These are phyloP conservation scores for Cephus runcator DNA, from an alignment of 2,888 invertebrate genomes.

Conservation along the genomic window DNA sequence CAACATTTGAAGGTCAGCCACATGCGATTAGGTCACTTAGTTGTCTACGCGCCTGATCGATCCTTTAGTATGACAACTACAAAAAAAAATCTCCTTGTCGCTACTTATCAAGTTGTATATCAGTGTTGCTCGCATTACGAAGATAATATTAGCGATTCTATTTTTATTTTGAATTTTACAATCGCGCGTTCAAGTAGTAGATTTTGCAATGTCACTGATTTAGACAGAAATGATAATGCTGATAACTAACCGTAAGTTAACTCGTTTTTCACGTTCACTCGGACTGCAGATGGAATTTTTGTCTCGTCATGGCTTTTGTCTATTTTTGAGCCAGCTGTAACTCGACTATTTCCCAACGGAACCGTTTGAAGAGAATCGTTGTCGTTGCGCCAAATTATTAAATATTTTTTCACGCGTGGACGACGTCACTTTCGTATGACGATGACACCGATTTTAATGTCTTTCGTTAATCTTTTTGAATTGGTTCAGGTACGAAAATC, in stretches of 20 bases:
- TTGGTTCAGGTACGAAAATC: not conserved
- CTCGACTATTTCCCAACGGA: not conserved
- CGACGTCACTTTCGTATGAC: not conserved
- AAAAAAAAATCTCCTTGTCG: not conserved
- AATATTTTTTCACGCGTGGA: not conserved
- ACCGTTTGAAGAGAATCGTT: not conserved
- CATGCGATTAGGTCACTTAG: not conserved
- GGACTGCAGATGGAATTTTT: not conserved
- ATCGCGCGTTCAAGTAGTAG: not conserved
- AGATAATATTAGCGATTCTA: not conserved
- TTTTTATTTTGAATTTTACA: not conserved
- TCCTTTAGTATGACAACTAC: not conserved
- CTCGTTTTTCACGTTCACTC: not conserved
- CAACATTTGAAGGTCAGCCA: not conserved
- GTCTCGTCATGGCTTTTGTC: not conserved
- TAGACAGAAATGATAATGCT: not conserved
- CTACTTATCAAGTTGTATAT: not conserved
- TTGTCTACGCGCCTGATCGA: not conserved
- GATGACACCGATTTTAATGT: not conserved
- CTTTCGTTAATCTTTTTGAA: not conserved
- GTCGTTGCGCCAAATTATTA: not conserved
- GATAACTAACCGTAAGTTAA: not conserved
- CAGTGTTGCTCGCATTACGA: not conserved
- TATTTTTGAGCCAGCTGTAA: not conserved
- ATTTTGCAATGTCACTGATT: not conserved